Evolutionary conservation across 2,113 vertebrate species (phyloP).

Genomic region (Chaetops frenatus): DNA sequence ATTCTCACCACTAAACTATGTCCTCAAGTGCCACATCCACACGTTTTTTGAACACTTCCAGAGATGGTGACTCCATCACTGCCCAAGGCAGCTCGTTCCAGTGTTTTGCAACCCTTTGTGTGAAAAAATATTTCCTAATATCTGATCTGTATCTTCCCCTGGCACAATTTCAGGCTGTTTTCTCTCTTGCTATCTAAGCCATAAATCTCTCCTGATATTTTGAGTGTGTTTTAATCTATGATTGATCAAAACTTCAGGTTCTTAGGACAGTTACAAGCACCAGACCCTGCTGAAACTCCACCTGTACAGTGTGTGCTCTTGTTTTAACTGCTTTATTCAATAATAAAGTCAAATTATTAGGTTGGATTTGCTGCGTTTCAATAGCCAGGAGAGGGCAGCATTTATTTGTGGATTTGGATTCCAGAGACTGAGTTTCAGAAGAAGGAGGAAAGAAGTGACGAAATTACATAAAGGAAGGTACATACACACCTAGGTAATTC

Average conservation of each 20-base stretch:
- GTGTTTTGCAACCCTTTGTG: neutral
- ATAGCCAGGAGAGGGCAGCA: conserved; percentile 68
- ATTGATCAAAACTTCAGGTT: neutral
- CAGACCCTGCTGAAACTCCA: neutral
- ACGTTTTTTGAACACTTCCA: neutral
- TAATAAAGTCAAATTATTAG: neutral
- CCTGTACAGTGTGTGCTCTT: rapidly evolving
- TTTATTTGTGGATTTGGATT: neutral
- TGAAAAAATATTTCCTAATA: neutral
- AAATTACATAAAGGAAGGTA: neutral
- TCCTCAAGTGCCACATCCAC: neutral
- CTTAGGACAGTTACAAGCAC: neutral
- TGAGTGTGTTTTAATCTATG: neutral
- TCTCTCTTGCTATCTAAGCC: neutral
- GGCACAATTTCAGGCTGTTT: neutral
- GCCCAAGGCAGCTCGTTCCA: neutral
- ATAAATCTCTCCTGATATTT: neutral
- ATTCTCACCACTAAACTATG: neutral
- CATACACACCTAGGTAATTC: neutral
- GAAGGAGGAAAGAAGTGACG: neutral
- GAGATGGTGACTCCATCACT: neutral
- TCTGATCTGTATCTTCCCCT: neutral
- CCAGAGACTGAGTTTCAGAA: neutral
- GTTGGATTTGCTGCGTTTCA: neutral
- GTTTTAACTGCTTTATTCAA: neutral